phyloP scores from a whole-genome alignment of 1,140 invertebrate genomes.

The Eupristina koningsbergeri region DNA sequence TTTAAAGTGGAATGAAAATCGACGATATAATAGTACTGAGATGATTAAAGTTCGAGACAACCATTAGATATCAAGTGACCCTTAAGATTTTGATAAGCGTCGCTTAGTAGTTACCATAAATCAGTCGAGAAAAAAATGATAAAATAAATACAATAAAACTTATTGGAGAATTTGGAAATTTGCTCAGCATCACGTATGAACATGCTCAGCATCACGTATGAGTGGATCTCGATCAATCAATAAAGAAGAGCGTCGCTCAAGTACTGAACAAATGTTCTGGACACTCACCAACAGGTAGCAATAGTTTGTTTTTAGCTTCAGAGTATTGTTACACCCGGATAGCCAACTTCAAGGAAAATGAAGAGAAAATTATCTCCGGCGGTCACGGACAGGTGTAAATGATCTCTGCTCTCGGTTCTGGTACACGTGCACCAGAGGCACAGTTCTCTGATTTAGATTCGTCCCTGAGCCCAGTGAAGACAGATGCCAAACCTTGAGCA shows the following conservation, averaged over 20 bases:
- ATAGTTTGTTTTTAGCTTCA: not conserved
- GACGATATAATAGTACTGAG: not conserved
- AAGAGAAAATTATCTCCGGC: conserved; percentile 8
- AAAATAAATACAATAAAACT: not conserved
- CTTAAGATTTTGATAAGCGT: not conserved
- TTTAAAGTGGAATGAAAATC: not conserved
- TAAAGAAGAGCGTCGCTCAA: not conserved
- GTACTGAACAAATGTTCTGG: conserved; percentile 48
- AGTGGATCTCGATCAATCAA: not conserved
- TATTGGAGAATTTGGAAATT: not conserved
- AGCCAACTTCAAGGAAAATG: conserved; percentile 11
- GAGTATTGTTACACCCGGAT: not conserved
- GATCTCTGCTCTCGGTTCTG: conserved; percentile 3
- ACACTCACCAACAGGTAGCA: conserved; percentile 35
- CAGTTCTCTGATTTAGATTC: not conserved
- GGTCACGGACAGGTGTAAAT: conserved; percentile 11
- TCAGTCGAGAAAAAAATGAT: not conserved
- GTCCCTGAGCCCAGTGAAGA: conserved; percentile 13
- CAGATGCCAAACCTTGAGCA: conserved; percentile 1
- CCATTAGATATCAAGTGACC: not conserved
- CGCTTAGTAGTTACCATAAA: not conserved
- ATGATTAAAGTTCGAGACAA: not conserved
- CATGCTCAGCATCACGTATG: not conserved
- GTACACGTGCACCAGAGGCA: not conserved
- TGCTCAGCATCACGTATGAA: not conserved